These are phyloP conservation scores for Lasioglossum zephyrum DNA, from an alignment of 2,888 invertebrate genomes.

Conservation along the genomic window DNA sequence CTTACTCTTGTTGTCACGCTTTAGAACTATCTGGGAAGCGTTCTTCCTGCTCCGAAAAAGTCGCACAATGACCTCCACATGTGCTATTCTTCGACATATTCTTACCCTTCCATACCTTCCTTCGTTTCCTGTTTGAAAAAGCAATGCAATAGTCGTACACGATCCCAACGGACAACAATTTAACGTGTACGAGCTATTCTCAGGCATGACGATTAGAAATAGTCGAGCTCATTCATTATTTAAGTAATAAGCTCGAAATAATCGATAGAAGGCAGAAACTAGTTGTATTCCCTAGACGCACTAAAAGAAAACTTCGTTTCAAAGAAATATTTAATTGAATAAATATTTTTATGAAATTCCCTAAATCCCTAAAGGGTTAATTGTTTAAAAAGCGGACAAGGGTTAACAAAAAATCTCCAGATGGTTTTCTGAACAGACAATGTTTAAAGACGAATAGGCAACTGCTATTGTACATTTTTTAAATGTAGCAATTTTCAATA, in stretches of 20 bases:
- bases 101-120: neutral
- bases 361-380: neutral
- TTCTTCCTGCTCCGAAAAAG: neutral
- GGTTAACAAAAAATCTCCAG: neutral
- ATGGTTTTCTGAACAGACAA: neutral
- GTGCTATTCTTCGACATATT: neutral
- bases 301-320: neutral
- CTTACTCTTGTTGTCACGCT: slow-evolving; percentile 26
- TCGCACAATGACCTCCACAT: neutral
- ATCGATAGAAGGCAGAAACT: neutral
- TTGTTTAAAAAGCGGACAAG: neutral
- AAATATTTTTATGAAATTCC: neutral
- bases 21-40: slow-evolving; percentile 24
- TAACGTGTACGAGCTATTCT: neutral
- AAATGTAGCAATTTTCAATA: neutral
- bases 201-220: neutral
- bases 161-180: neutral
- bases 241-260: neutral
- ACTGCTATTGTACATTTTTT: neutral
- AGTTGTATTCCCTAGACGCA: neutral
- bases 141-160: neutral
- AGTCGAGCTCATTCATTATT: neutral
- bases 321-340: neutral
- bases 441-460: too few relatives aligned
- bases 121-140: neutral